Evolutionary conservation across 2,888 invertebrate species (phyloP).

Genomic region (Antheraea assamensis): DNA sequence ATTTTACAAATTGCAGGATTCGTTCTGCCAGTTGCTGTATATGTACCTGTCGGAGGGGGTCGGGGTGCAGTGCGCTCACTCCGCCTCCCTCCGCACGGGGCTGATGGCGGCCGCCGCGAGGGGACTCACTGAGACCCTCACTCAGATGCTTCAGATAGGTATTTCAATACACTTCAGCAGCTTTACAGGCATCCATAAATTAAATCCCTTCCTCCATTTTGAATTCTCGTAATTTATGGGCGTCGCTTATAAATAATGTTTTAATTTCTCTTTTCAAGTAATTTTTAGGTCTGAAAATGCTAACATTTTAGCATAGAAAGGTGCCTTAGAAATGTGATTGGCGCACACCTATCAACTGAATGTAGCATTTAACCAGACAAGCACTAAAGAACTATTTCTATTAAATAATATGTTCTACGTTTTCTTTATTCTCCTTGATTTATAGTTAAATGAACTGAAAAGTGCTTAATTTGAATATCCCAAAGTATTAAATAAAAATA

Average conservation of each 20-base stretch:
- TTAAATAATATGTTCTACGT: too few relatives aligned
- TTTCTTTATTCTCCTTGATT: neutral
- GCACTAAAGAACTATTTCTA: neutral
- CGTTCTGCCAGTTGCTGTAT: slow-evolving; percentile 89
- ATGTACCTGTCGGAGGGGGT: slow-evolving; percentile 90
- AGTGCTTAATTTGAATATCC: neutral
- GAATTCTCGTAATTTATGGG: too few relatives aligned
- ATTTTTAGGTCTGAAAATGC: too few relatives aligned
- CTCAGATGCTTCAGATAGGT: slow-evolving; percentile 87
- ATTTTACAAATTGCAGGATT: slow-evolving; percentile 79
- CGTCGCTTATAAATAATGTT: too few relatives aligned
- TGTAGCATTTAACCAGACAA: neutral
- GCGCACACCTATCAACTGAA: too few relatives aligned
- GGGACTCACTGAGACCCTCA: slow-evolving; percentile 85
- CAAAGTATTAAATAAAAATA: neutral
- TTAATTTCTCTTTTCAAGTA: too few relatives aligned
- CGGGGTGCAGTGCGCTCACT: slow-evolving; percentile 87
- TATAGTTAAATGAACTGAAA: neutral
- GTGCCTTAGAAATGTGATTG: too few relatives aligned
- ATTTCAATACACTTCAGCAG: slow-evolving; percentile 17
- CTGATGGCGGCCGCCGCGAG: slow-evolving; percentile 90
- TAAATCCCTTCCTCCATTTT: too few relatives aligned
- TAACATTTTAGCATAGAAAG: too few relatives aligned
- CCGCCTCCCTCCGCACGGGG: slow-evolving; percentile 84
- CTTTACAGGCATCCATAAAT: too few relatives aligned